Evolutionary conservation across 2,113 vertebrate genomes (phyloP), one percentile per base, ranked within the genome.

Genomic region (Cyprinodon brontotheroides): DNA sequence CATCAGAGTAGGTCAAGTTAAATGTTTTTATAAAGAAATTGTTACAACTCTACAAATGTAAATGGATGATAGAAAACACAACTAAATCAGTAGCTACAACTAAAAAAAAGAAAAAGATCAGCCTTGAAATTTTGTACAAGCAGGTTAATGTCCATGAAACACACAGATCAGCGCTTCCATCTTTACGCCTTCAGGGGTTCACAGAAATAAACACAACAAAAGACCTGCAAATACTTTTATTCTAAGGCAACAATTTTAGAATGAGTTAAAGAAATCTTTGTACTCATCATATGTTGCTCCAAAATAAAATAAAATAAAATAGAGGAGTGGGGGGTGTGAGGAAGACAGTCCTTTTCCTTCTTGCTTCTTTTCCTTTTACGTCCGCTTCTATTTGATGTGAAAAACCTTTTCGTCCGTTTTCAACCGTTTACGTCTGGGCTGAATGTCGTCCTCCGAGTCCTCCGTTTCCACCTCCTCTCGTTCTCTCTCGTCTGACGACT

Each of bases 371-470:
- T 29, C 1, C 29, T 29, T 29, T n/a, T 8, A 14, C 8, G 72
- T 20, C 10, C 38, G n/a, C n/a, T 48, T 65, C 91, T 93, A 99
- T 93, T 99, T 99, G 94, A 99, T 97, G 93, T 99, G 97, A 82
- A 98, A 72, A 45, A 95, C 85, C 90, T 96, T 98, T 68, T 99
- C 98, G 7, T 98, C 97, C 17, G 94, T 93, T 96, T 99, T 99
- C 97, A 99, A 97, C 50, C 97, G 95, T 87, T 99, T 99, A 87
- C 97, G 96, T 88, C 95, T 95, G 4, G 97, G 98, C 61, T 98
- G 97, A 93, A 98, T 87, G 86, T 99, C 97, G 47, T 98, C 97
- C 70, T 97, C 97, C 11, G 97, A 98, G 93, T 99, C 97, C 65
- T 98, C 97, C 6, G 96, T 96, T 80, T 96, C 93, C 72, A 96